These are phyloP conservation scores for Zingel zingel DNA, from an alignment of 2,113 vertebrate genomes.

Conservation along the genomic window DNA sequence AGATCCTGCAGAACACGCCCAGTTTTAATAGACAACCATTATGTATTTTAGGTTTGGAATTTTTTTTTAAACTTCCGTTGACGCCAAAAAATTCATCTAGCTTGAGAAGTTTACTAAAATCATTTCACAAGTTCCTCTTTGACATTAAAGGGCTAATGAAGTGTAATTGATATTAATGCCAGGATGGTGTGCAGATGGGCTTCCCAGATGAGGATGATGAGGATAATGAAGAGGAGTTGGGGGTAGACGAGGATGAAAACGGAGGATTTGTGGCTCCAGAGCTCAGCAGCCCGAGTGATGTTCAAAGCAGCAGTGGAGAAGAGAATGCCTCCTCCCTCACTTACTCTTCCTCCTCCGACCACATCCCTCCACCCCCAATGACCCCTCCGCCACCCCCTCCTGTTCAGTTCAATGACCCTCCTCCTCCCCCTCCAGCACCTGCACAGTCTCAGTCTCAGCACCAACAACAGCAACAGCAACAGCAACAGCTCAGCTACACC, in stretches of 20 bases:
- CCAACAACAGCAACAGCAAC: conserved; percentile 48
- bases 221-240: conserved; percentile 78
- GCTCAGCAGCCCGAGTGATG: conserved; percentile 93
- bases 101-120: neutral
- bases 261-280: conserved; percentile 90
- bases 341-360: conserved; percentile 95
- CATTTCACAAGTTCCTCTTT: conserved; percentile 17
- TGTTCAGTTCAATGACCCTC: conserved; percentile 88
- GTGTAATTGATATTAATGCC: conserved; percentile 74
- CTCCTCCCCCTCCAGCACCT: conserved; percentile 68
- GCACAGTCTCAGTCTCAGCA: conserved; percentile 34
- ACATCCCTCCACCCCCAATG: conserved; percentile 91
- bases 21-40: neutral
- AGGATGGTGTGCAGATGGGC: conserved; percentile 91
- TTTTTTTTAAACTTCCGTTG: neutral
- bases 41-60: no score
- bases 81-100: neutral
- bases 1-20: neutral
- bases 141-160: conserved; percentile 55
- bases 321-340: conserved; percentile 96
- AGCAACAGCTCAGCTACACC: conserved; percentile 60
- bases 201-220: conserved; percentile 92
- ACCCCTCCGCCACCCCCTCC: conserved; percentile 91
- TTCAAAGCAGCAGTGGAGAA: conserved; percentile 90
- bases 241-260: conserved; percentile 83